A percentile compares a stretch with the other conserved stretches of the same genome.
These are phyloP conservation scores for Microtus pennsylvanicus DNA, from an alignment of 2,113 vertebrate genomes.

Conservation along the genomic window DNA sequence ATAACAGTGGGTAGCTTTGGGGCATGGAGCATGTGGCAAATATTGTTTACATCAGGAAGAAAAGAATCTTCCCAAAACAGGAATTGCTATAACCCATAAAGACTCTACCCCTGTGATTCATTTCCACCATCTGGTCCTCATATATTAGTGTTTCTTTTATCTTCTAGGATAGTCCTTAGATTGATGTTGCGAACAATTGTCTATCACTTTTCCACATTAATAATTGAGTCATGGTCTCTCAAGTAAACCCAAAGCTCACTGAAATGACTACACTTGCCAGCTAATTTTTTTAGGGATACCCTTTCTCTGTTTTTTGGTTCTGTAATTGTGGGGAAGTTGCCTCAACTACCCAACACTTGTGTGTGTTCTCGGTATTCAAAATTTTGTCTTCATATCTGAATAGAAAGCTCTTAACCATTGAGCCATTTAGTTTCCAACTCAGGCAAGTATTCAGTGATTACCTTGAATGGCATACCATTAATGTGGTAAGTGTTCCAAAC, in stretches of 20 bases:
- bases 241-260: not conserved
- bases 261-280: not conserved
- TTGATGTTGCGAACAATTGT: not conserved
- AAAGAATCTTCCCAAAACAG: not conserved
- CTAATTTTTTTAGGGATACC: not conserved
- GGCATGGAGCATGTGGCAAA: not conserved
- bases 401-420: not conserved
- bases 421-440: not conserved
- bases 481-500: not conserved
- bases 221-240: not conserved
- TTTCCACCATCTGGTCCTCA: not conserved
- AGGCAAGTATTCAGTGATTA: not conserved
- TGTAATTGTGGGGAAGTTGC: not conserved
- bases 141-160: not conserved
- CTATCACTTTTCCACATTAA: not conserved
- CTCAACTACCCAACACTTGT: not conserved
- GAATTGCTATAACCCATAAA: not conserved
- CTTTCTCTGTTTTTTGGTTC: not conserved
- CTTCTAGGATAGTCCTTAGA: not conserved
- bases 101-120: not conserved
- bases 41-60: not conserved
- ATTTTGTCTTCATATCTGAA: not conserved
- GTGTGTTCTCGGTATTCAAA: not conserved
- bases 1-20: not conserved
- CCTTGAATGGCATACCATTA: not conserved